These are phyloP conservation scores for Watsonalla cultraria DNA, from an alignment of 2,888 invertebrate species.

Conservation along the genomic window DNA sequence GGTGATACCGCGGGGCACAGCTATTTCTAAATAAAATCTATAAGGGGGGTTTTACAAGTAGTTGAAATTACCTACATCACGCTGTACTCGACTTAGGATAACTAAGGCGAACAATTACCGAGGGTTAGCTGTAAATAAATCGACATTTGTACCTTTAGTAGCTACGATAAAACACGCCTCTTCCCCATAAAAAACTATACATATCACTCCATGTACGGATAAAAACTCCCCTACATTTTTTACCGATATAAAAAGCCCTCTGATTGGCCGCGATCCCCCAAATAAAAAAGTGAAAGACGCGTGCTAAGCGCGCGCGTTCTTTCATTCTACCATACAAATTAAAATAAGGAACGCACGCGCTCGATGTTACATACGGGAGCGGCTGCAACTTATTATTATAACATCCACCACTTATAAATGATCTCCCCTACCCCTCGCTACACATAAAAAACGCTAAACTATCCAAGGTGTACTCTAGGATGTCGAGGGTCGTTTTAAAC, in stretches of 20 bases:
- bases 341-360: slow-evolving; percentile 67
- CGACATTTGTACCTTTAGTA: slow-evolving; percentile 1
- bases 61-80: too few species aligned
- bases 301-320: slow-evolving; percentile 57
- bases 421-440: slow-evolving; percentile 20
- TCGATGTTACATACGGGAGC: slow-evolving; percentile 49
- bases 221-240: slow-evolving; percentile 71
- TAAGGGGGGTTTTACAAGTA: too few species aligned
- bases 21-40: too few species aligned
- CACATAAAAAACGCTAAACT: background rate
- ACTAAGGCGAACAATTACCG: too few species aligned
- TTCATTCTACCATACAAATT: slow-evolving; percentile 66
- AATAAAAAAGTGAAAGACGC: slow-evolving; percentile 73
- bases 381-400: slow-evolving; percentile 70
- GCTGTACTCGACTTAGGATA: too few species aligned
- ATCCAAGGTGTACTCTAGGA: background rate
- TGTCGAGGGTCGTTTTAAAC: slow-evolving; percentile 24
- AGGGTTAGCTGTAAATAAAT: too few species aligned
- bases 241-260: slow-evolving; percentile 40
- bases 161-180: slow-evolving; percentile 38
- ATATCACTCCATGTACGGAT: slow-evolving; percentile 22
- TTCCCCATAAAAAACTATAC: slow-evolving; percentile 38
- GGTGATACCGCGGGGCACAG: too few species aligned
- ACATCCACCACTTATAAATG: slow-evolving; percentile 47
- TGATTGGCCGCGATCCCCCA: slow-evolving; percentile 59